Evolutionary conservation across 2,113 vertebrate genomes (phyloP).

Genomic region (Callocephalon fimbriatum): DNA sequence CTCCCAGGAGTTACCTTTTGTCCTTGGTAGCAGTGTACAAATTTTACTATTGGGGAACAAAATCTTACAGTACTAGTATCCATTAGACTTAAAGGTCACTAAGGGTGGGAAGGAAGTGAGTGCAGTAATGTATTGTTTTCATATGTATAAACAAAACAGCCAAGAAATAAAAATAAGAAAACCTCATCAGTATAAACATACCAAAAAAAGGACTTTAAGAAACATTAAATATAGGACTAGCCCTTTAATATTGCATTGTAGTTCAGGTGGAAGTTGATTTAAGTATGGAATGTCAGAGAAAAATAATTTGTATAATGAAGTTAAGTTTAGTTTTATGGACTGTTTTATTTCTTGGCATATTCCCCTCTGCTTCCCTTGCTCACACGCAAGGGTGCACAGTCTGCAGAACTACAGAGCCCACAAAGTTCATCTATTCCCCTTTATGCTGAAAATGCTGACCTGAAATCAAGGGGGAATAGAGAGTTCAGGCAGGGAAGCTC

Average conservation of each 20-base stretch:
- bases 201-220: not conserved
- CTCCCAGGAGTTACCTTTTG: not conserved
- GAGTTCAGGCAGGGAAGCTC: slow-evolving; percentile 30
- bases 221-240: not conserved
- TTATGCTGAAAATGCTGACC: slow-evolving; percentile 37
- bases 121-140: not conserved
- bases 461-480: slow-evolving; percentile 27
- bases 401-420: not conserved
- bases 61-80: not conserved
- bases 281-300: not conserved
- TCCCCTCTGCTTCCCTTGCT: not conserved
- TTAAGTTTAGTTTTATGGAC: not conserved
- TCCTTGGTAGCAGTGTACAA: not conserved
- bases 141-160: not conserved
- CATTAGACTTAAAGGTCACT: not conserved
- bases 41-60: not conserved
- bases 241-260: not conserved
- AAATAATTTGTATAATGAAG: not conserved
- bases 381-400: not conserved
- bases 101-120: not conserved
- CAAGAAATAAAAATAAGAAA: not conserved
- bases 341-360: not conserved
- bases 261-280: not conserved
- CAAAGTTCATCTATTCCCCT: not conserved
- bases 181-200: not conserved